phyloP scores from a whole-genome alignment of 2,888 invertebrate genomes.

The Hypomecis punctinalis region DNA sequence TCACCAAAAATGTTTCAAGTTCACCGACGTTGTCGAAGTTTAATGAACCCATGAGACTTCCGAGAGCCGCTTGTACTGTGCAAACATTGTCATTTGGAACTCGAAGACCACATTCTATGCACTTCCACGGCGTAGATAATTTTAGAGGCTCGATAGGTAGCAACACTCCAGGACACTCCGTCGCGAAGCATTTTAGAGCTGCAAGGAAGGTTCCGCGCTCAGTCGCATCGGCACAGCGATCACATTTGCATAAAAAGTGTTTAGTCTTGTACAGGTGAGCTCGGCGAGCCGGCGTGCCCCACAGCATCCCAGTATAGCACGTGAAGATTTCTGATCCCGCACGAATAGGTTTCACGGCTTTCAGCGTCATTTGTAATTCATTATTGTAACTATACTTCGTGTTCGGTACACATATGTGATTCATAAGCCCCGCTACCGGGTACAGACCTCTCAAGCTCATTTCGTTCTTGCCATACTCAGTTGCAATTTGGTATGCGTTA shows the following conservation, averaged over 20 bases:
- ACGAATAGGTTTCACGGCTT: conserved; percentile 84
- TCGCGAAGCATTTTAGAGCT: conserved; percentile 84
- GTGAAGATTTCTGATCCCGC: conserved; percentile 87
- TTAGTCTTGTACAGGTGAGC: conserved; percentile 87
- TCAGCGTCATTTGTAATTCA: conserved; percentile 84
- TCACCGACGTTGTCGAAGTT: conserved; percentile 79
- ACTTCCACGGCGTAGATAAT: conserved; percentile 84
- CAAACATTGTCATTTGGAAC: conserved; percentile 82
- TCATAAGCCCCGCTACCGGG: conserved; percentile 88
- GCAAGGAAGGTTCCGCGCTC: conserved; percentile 86
- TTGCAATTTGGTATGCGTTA: conserved; percentile 87
- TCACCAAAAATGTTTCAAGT: conserved; percentile 83
- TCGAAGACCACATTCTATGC: conserved; percentile 80
- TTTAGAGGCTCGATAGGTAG: conserved; percentile 85
- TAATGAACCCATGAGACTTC: conserved; percentile 81
- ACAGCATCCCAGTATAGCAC: conserved; percentile 87
- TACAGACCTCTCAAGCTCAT: conserved; percentile 87
- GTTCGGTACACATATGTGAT: conserved; percentile 89
- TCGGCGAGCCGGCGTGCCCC: conserved; percentile 88
- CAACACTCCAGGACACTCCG: conserved; percentile 81
- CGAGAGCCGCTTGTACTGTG: conserved; percentile 79
- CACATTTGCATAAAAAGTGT: conserved; percentile 88
- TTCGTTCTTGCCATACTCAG: conserved; percentile 72
- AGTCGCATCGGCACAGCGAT: conserved; percentile 87
- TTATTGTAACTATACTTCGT: conserved; percentile 86